These are phyloP conservation scores for Orientallactaga bullata DNA, from an alignment of 2,113 vertebrate genomes.

Conservation along the genomic window DNA sequence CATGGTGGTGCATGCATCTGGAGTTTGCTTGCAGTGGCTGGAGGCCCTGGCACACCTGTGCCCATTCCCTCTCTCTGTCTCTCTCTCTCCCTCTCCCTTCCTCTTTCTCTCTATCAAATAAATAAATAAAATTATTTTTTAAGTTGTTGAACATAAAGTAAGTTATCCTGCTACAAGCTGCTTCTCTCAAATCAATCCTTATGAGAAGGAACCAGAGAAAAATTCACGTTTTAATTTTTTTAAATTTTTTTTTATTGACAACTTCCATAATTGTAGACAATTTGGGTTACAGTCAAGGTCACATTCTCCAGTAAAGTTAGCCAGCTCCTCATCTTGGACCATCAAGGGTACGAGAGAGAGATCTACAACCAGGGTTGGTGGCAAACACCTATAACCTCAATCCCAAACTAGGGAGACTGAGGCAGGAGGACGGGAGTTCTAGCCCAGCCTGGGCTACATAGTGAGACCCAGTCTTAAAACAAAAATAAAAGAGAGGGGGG, in stretches of 20 bases:
- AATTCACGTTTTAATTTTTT: background rate
- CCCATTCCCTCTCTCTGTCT: too few species aligned
- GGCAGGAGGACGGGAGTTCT: background rate
- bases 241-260: too few species aligned
- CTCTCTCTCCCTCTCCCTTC: too few species aligned
- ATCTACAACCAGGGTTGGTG: background rate
- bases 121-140: too few species aligned
- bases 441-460: background rate
- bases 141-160: constrained; percentile 5
- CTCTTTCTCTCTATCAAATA: too few species aligned
- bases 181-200: background rate
- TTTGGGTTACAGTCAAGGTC: background rate
- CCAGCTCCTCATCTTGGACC: background rate
- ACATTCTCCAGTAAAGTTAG: background rate
- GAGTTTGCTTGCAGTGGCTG: too few species aligned
- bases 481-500: too few species aligned
- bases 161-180: background rate
- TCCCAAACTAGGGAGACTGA: too few species aligned
- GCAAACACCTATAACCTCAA: too few species aligned
- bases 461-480: too few species aligned
- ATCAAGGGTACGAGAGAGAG: background rate
- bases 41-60: too few species aligned
- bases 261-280: background rate
- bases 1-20: too few species aligned
- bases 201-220: background rate